phyloP scores from a whole-genome alignment of 2,888 invertebrate genomes.

The Notodonta ziczac region DNA sequence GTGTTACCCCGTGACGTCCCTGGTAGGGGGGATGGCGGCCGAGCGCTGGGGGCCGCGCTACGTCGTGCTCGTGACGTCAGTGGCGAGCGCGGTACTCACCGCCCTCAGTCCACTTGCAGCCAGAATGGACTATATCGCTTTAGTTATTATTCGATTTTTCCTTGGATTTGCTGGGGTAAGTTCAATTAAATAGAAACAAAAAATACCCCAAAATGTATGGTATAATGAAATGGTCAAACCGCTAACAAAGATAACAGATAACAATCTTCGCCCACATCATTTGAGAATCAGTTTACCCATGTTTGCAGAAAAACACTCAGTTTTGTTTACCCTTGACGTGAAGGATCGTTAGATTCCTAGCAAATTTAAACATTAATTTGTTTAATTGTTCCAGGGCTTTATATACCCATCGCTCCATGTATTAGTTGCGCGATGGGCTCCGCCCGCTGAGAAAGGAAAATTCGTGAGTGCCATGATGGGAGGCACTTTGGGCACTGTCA shows the following conservation, averaged over 20 bases:
- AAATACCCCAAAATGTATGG: no score
- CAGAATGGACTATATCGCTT: conserved; percentile 78
- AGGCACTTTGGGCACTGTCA: conserved; percentile 88
- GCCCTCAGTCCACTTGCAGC: conserved; percentile 86
- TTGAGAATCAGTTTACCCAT: no score
- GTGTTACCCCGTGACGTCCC: conserved; percentile 87
- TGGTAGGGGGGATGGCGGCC: conserved; percentile 87
- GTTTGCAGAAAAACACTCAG: no score
- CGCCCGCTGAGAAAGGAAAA: conserved; percentile 90
- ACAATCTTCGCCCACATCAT: no score
- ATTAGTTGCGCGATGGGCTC: conserved; percentile 89
- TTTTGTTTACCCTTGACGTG: no score
- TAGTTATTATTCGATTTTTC: conserved; percentile 84
- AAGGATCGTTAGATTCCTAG: no score
- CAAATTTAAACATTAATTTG: neutral
- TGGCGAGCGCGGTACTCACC: conserved; percentile 83
- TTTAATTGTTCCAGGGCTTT: conserved; percentile 72
- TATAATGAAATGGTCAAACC: no score
- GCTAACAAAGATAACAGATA: no score
- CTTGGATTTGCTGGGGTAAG: conserved; percentile 87
- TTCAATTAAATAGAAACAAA: conserved; percentile 14
- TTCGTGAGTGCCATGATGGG: conserved; percentile 90
- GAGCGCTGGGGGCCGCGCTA: conserved; percentile 87
- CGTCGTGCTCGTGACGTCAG: conserved; percentile 82
- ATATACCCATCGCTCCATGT: conserved; percentile 87